These are phyloP conservation scores for Engraulis encrasicolus DNA, from an alignment of 2,113 vertebrate species.

Conservation along the genomic window DNA sequence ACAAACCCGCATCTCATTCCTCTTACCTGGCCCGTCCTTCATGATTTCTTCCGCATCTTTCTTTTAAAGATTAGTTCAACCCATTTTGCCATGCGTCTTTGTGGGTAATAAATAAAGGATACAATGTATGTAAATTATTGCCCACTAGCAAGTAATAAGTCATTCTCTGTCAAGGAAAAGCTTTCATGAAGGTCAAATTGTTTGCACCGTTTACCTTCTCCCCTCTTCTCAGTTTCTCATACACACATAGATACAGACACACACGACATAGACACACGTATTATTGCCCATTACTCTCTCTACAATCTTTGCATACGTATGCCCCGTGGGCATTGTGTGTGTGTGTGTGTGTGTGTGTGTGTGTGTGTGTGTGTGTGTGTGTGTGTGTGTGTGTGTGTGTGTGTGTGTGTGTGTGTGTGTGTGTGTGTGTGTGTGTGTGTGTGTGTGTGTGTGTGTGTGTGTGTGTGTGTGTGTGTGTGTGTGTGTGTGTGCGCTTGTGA, in stretches of 20 bases:
- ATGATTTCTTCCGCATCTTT: not conserved
- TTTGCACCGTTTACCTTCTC: not conserved
- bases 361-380: too few relatives aligned
- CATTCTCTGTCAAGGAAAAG: not conserved
- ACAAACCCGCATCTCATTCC: too few relatives aligned
- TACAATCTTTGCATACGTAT: slow-evolving; percentile 5
- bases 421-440: too few relatives aligned
- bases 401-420: too few relatives aligned
- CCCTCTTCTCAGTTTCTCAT: not conserved
- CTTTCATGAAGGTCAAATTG: not conserved
- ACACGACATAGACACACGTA: slow-evolving; percentile 13
- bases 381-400: too few relatives aligned
- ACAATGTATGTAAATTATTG: slow-evolving; percentile 1
- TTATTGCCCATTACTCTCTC: not conserved
- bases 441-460: too few relatives aligned
- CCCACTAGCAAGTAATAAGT: not conserved
- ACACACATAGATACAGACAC: not conserved
- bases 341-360: too few relatives aligned
- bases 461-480: too few relatives aligned
- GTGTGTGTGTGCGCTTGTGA: too few relatives aligned
- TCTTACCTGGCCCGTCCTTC: too few relatives aligned
- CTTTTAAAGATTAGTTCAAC: not conserved
- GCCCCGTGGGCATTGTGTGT: not conserved
- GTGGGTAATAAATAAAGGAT: slow-evolving; percentile 16
- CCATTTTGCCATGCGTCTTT: not conserved